Evolutionary conservation across 2,113 vertebrate genomes (phyloP), one percentile per base, ranked within the genome.

Genomic region (Peromyscus polionotus): DNA sequence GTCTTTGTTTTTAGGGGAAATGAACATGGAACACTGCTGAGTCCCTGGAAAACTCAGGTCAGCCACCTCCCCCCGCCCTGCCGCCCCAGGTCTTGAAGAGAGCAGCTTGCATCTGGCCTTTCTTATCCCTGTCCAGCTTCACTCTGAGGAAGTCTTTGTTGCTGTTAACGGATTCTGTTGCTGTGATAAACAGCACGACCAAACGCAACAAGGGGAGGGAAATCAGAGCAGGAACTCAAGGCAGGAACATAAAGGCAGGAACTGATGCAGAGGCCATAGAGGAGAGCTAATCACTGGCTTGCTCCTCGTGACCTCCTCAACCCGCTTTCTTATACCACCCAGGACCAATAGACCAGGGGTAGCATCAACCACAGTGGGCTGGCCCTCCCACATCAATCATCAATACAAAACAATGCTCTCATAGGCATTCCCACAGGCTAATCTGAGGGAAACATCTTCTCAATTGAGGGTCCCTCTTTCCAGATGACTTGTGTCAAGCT

Each of bases 1-100:
- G 96, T 97, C 95, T 96, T 96, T 94, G 92, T 95, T 97, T 93
- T 93, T 73, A 93, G 88, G 42, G 75, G 20, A 95, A 94, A 92
- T 86, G 91, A 96, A 89, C 39, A 86, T 42, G 80, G 92, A 96
- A 84, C 19, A 28, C 54, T 85, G 39, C 93, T 93, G 76, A 70
- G 76, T 90, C 39, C 76, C 81, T 92, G 88, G 84, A 95, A 90
- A 39, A 90, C 31, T 77, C 26, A 24, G 51, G 73, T 39, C 84
- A 94, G 14, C 51, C 1, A 10, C 68, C 45, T 4, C 68, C 12
- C 68, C 24, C 39, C 7, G 90, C 68, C 26, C 31, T 3, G 2
- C 54, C 5, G 2, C 54, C 83, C 51, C 75, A 92, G 87, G 65
- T 51, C 83, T 73, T 42, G 72, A 48, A 8, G 20, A 93, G 6